Evolutionary conservation across 2,888 invertebrate genomes (phyloP), one percentile per base, ranked within the genome.

Genomic region (Tuberolachnus salignus): DNA sequence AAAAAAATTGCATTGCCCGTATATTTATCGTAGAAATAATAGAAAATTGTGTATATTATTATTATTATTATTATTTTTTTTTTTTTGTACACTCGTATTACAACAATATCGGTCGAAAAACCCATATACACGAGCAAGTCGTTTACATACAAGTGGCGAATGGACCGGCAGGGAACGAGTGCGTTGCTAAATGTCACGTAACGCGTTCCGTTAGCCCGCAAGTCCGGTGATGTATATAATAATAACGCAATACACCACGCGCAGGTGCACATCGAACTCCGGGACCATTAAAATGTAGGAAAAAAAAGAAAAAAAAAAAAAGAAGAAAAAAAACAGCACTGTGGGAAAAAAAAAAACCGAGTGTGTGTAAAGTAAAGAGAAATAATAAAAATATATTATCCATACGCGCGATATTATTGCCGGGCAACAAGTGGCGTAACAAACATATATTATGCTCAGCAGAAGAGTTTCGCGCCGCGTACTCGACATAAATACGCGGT

Each of bases 121-220:
- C 21, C 44, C 13, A 23, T 42, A 26, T 44, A n/a, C n/a, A n/a
- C n/a, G n/a, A 9, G 19, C 1, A 64, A 64, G 53, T 74, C 64
- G 53, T 13, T 64, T 74, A 46, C 66, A 66, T 51, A 19, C 26
- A 34, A 51, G 42, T n/a, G 21, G 42, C 14, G 51, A 63, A 63
- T 51, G 51, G 34, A 63, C 11, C n/a, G n/a, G n/a, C n/a, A n/a
- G n/a, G 11, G 73, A 75, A 42, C 75, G 59, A 78, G 67, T 78
- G 67, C 57, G 23, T n/a, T n/a, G n/a, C 11, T 19, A 69, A 78
- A 67, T 49, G 75, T 78, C 75, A 78, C 75, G 75, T 75, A 75
- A 14, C 75, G 55, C 55, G 66, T 75, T 75, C 66, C 66, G 66
- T 66, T 75, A 55, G n/a, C 55, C 53, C 74, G 64, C 61, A 57